A percentile compares a stretch with the other conserved stretches of the same genome.
Evolutionary conservation across 2,113 vertebrate genomes (phyloP).

Genomic region (Lophotis ruficrista): DNA sequence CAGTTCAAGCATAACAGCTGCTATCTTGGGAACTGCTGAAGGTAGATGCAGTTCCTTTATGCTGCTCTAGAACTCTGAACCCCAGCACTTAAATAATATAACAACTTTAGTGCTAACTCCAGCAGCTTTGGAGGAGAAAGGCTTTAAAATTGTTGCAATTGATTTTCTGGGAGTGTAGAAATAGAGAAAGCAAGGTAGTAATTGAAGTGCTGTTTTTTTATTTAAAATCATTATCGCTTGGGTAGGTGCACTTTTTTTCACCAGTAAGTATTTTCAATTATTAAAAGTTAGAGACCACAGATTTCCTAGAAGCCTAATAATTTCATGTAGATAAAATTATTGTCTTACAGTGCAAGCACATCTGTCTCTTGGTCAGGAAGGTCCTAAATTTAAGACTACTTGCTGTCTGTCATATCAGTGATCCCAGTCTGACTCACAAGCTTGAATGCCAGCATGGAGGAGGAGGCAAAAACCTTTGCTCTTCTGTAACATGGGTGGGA

Average conservation of each 20-base stretch:
- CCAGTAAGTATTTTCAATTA: background rate
- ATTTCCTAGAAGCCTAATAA: background rate
- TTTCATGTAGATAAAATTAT: background rate
- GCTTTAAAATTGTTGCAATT: background rate
- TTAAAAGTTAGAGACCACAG: background rate
- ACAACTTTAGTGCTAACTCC: background rate
- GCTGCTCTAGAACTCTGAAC: background rate
- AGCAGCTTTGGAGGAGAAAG: background rate
- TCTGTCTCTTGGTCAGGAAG: background rate
- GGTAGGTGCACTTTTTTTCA: background rate
- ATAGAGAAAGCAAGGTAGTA: background rate
- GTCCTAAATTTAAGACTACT: background rate
- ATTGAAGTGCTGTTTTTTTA: background rate
- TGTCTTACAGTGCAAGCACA: background rate
- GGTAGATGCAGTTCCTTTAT: background rate
- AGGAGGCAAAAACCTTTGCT: background rate
- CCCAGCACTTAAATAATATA: conserved; percentile 9
- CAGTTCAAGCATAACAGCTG: background rate
- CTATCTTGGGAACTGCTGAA: background rate
- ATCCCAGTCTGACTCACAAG: background rate
- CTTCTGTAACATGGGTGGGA: background rate
- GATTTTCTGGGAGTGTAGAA: background rate
- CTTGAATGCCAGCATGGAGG: background rate
- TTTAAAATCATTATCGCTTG: background rate
- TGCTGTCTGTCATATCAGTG: background rate